These are phyloP conservation scores for Epizoanthus ramosus DNA, from an alignment of 92 coral and sea anemone species.

Conservation along the genomic window DNA sequence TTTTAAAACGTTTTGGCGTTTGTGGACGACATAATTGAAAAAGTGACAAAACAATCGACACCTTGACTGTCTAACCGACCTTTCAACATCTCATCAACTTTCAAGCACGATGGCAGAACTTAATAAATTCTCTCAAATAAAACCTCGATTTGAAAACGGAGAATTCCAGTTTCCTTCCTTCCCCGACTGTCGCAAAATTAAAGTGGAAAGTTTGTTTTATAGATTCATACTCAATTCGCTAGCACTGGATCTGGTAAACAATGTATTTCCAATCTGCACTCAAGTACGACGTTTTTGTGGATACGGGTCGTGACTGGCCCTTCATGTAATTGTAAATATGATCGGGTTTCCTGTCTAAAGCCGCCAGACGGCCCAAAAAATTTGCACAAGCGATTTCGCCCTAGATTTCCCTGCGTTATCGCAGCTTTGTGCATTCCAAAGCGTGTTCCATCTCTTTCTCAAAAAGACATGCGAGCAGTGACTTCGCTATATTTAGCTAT, in stretches of 20 bases:
- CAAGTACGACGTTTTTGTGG: not conserved
- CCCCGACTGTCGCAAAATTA: not conserved
- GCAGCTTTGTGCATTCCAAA: not conserved
- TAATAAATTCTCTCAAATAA: slow-evolving; percentile 11
- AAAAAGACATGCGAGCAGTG: not conserved
- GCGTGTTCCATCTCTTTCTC: not conserved
- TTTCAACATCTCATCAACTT: slow-evolving; percentile 33
- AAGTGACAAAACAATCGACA: slow-evolving; percentile 12
- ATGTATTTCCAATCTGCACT: slow-evolving; percentile 6
- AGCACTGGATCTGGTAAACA: not conserved
- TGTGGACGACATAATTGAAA: not conserved
- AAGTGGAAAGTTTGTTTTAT: not conserved
- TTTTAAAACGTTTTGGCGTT: not conserved
- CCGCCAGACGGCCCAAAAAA: slow-evolving; percentile 38
- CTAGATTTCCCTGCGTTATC: not conserved
- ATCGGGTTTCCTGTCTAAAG: slow-evolving; percentile 41
- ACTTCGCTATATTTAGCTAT: slow-evolving; percentile 8
- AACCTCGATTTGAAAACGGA: not conserved
- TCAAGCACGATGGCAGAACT: slow-evolving; percentile 29
- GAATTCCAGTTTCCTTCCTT: not conserved
- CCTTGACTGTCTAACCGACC: slow-evolving; percentile 37
- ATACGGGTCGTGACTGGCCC: slow-evolving; percentile 35
- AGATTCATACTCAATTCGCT: not conserved
- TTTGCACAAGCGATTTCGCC: slow-evolving; percentile 28
- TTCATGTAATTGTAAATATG: slow-evolving; percentile 20